Evolutionary conservation across 1,140 invertebrate species (phyloP), one percentile per base, ranked within the genome.

Genomic region (Ceratitis capitata): DNA sequence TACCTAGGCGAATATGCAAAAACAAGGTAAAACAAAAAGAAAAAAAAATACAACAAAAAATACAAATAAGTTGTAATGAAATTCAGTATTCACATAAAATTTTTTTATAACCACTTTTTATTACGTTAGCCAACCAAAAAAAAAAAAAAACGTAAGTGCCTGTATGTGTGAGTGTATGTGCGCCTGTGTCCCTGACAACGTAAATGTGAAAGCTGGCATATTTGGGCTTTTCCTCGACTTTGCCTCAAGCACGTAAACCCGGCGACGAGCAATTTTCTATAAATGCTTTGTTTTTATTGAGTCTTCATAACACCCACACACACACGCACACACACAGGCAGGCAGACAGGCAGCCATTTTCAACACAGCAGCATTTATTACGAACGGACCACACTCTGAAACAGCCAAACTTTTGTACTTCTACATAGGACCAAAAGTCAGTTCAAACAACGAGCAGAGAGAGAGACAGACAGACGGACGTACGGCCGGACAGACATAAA

Each of bases 261-360:
- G 14, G 29, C 26, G 29, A 35, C 61, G 14, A 53, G 51, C 61
- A 64, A 64, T 64, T 64, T 64, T 35, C 61, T 39, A 64, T 64
- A 64, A 64, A 64, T 64, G 26, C 61, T 64, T 29, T 64, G 61
- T 64, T 64, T 64, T 64, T 64, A 35, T 64, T 64, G 61, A 64
- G 61, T 35, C 61, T 29, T 64, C 29, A 64, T 64, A 64, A 32
- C 35, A 35, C 35, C 26, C 5, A 14, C 26, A 29, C 23, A 61
- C 32, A 64, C n/a, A 53, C 3, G 51, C 51, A 5, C 16, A n/a
- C 51, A n/a, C 51, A 47, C 45, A 47, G 45, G 12, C 51, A 47
- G 45, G 12, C 51, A 53, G 14, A 53, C 51, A 53, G 5, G 51
- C 61, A 26, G 61, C 3, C 6, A 53, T 2, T 53, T 7, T 53